A percentile compares a stretch with the other conserved stretches of the same genome.
These are phyloP conservation scores for Trilocha varians DNA, from an alignment of 2,888 invertebrate species.

Conservation along the genomic window DNA sequence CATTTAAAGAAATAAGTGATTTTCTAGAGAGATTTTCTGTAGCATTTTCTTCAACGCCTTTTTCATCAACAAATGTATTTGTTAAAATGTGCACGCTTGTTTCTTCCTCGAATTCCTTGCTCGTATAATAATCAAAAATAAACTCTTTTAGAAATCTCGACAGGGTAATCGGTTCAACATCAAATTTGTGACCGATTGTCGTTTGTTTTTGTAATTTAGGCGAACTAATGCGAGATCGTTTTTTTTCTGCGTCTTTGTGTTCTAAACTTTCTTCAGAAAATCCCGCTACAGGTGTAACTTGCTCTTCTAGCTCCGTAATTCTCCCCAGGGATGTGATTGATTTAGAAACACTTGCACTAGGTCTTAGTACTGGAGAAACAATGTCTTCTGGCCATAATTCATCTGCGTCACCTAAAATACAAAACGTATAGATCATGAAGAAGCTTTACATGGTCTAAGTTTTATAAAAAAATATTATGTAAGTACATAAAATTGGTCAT, in stretches of 20 bases:
- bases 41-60: too few species aligned
- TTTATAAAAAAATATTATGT: not conserved
- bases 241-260: not conserved
- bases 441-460: not conserved
- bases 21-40: too few species aligned
- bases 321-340: slow-evolving; percentile 49
- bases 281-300: slow-evolving; percentile 8
- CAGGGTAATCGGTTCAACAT: not conserved
- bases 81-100: too few species aligned
- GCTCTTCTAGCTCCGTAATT: slow-evolving; percentile 44
- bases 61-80: too few species aligned
- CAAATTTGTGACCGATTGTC: not conserved
- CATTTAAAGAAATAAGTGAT: too few species aligned
- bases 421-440: not conserved
- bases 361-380: slow-evolving; percentile 22
- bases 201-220: not conserved
- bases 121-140: not conserved
- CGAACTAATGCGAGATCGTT: not conserved
- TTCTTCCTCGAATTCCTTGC: not conserved
- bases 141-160: not conserved
- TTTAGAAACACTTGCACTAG: slow-evolving; percentile 39
- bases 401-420: slow-evolving; percentile 38
- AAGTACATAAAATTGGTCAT: slow-evolving; percentile 9
- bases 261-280: not conserved
- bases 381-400: slow-evolving; percentile 49